Evolutionary conservation across 2,113 vertebrate genomes (phyloP), one percentile per base, ranked within the genome.

Genomic region (Struthio camelus): DNA sequence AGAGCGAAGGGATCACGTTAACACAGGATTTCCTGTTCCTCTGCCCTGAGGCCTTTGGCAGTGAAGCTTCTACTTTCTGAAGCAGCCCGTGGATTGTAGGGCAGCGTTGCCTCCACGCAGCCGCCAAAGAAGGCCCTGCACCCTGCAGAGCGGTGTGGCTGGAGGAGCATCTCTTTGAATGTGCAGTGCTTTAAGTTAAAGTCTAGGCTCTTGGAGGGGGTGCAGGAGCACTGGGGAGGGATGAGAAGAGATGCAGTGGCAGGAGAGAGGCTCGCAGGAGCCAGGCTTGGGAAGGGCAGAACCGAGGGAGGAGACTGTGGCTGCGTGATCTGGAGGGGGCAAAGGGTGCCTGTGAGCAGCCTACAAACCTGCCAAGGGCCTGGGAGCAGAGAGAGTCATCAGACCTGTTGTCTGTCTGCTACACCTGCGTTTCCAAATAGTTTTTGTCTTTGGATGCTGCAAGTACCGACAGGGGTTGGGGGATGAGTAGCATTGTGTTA

Each of bases 51-150:
- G 24, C 44, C 44, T 70, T 20, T 25, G 44, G 25, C 42, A 17
- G 53, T 51, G 25, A 59, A 85, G 30, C 23, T 61, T 64, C 78
- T 1, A 2, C 25, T 61, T 71, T 84, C 27, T 42, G 40, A 32
- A 19, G 58, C 28, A 30, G 53, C 61, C 61, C 6, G 30, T 15
- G 61, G n/a, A 24, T 36, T 20, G 36, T 14, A 28, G n/a, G 50
- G 75, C 50, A 36, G 28, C 0, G 0, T 59, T 85, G 81, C 40
- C 5, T 2, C 62, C 0, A 0, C 76, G 58, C 1, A 0, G 54
- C 54, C 28, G 28, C 27, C 15, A 28, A 11, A 38, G 34, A 51
- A 10, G n/a, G n/a, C 50, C 25, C 17, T 25, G 25, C 24, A 38
- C 15, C n/a, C 46, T 71, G 32, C 67, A 1, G 24, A 92, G 53